A percentile compares a stretch with the other conserved stretches of the same genome.
Conservation (phyloP, 2,797 vertebrate species). For the Alosa sapidissima region DNA sequence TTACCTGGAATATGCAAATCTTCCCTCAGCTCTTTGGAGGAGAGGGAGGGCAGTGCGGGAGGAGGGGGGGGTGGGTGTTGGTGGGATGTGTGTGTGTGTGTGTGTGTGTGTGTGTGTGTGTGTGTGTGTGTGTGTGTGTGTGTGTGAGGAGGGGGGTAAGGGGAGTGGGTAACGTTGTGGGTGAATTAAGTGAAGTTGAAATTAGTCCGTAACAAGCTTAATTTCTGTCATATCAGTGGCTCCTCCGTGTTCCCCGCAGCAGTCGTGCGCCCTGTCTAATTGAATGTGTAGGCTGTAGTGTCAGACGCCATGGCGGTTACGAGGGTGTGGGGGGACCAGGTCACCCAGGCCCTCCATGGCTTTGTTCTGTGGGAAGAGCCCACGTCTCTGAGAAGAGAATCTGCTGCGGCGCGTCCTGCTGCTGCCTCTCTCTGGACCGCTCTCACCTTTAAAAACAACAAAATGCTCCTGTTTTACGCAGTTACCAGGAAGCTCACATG, state of each 20-base stretch:
- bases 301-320: constrained; percentile 45
- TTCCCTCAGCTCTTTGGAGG: constrained; percentile 63
- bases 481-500: not conserved
- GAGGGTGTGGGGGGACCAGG: constrained; percentile 59
- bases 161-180: constrained; percentile 57
- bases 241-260: constrained; percentile 58
- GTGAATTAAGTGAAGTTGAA: constrained; percentile 74
- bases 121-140: not conserved
- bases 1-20: constrained; percentile 83
- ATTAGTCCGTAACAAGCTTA: constrained; percentile 69
- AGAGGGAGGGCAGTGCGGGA: constrained; percentile 30
- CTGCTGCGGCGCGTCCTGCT: too few relatives aligned
- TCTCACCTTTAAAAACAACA: not conserved
- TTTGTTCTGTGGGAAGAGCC: constrained; percentile 56
- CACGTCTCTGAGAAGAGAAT: not conserved
- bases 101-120: not conserved
- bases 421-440: not conserved
- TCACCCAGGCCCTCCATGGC: constrained; percentile 54
- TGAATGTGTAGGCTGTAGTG: constrained; percentile 62
- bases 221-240: constrained; percentile 69
- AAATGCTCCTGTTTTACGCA: not conserved
- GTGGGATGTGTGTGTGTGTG: not conserved
- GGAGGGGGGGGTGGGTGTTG: constrained; percentile 34
- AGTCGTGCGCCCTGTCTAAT: constrained; percentile 63
- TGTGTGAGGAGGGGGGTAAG: constrained; percentile 24